Percentiles rank a stretch among this genome's conserved stretches.
Conservation (phyloP, 2,113 vertebrate species). For the Spheniscus mendiculus region DNA sequence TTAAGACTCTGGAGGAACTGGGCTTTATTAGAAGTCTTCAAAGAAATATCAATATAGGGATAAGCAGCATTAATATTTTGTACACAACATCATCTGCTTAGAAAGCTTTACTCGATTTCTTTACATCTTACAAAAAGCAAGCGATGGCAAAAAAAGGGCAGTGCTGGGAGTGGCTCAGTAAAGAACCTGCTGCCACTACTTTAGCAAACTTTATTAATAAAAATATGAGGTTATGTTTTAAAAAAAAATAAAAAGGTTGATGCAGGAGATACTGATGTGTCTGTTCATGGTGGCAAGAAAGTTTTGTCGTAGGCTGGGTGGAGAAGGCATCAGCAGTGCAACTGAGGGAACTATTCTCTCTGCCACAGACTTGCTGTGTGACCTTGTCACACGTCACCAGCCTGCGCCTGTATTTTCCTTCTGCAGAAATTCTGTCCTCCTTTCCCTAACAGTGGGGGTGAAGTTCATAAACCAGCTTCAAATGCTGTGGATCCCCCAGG, state of each 20-base stretch:
- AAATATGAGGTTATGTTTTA: not conserved
- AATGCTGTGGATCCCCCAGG: no score
- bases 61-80: slow-evolving; percentile 54
- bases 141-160: not conserved
- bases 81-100: slow-evolving; percentile 46
- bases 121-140: not conserved
- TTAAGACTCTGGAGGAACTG: slow-evolving; percentile 54
- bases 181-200: not conserved
- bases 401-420: rapidly evolving
- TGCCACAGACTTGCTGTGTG: not conserved
- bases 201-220: not conserved
- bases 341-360: rapidly evolving
- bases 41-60: slow-evolving; percentile 60
- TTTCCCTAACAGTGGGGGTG: rapidly evolving
- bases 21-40: slow-evolving; percentile 72
- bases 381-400: not conserved
- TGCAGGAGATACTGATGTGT: not conserved
- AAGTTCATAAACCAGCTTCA: not conserved
- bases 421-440: not conserved
- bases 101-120: slow-evolving; percentile 2
- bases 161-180: not conserved
- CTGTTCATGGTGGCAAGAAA: not conserved
- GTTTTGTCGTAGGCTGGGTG: not conserved
- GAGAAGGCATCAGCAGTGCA: not conserved
- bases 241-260: not conserved